Percentiles rank a stretch among this genome's conserved stretches.
Evolutionary conservation across 2,113 vertebrate species (phyloP).

Genomic region (Chionodraco myersi): DNA sequence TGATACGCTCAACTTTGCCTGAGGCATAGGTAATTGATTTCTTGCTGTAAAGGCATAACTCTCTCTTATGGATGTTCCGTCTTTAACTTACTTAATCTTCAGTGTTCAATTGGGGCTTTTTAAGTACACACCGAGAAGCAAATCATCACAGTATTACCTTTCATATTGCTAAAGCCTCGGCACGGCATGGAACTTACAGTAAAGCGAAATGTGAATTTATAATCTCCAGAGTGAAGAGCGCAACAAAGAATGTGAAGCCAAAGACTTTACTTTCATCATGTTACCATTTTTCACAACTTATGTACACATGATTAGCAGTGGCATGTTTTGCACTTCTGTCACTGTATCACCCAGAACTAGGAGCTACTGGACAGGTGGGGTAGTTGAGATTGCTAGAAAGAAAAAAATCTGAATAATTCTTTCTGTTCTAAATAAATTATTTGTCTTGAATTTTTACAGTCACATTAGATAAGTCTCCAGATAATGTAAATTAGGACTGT

Average conservation of each 20-base stretch:
- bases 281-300: slow-evolving; percentile 11
- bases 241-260: slow-evolving; percentile 15
- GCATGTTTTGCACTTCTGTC: too few species aligned
- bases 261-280: not conserved
- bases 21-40: slow-evolving; percentile 66
- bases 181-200: slow-evolving; percentile 14
- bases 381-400: too few species aligned
- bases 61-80: slow-evolving; percentile 53
- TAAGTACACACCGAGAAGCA: slow-evolving; percentile 45
- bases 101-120: slow-evolving; percentile 41
- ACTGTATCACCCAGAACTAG: not conserved
- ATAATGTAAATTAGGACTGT: not conserved
- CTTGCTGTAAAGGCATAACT: slow-evolving; percentile 41
- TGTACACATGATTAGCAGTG: not conserved
- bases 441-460: too few species aligned
- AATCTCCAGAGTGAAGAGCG: slow-evolving; percentile 22
- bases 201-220: slow-evolving; percentile 16
- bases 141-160: slow-evolving; percentile 49
- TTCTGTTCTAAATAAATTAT: too few species aligned
- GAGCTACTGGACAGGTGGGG: not conserved
- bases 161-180: slow-evolving; percentile 40
- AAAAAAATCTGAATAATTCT: too few species aligned
- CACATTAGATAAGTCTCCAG: not conserved
- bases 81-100: slow-evolving; percentile 52
- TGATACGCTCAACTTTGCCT: slow-evolving; percentile 54